These are phyloP conservation scores for Drosophila multiciliata DNA, from an alignment of 2,888 invertebrate species.

Conservation along the genomic window DNA sequence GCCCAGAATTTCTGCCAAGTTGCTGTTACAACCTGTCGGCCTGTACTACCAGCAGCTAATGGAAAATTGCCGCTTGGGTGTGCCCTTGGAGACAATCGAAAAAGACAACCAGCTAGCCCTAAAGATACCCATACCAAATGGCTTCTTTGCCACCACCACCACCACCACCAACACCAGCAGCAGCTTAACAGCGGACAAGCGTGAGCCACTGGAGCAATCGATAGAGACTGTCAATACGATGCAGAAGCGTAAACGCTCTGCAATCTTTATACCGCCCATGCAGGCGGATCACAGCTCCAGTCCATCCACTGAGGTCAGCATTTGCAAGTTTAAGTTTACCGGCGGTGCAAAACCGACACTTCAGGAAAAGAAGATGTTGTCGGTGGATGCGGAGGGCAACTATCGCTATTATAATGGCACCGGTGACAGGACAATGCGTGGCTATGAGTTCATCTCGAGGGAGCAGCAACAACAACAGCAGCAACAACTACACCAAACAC, in stretches of 20 bases:
- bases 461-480: conserved; percentile 88
- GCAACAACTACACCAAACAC: conserved; percentile 31
- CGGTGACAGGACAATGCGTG: conserved; percentile 88
- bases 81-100: conserved; percentile 83
- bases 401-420: conserved; percentile 95
- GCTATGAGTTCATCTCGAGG: conserved; percentile 91
- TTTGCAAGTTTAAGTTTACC: conserved; percentile 97
- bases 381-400: conserved; percentile 95
- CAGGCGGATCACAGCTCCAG: conserved; percentile 90
- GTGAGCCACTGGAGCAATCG: conserved; percentile 39
- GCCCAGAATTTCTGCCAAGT: conserved; percentile 82
- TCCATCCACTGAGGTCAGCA: conserved; percentile 93
- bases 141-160: conserved; percentile 64
- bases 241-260: conserved; percentile 88
- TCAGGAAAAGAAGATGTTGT: conserved; percentile 96
- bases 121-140: conserved; percentile 82
- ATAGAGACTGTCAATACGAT: conserved; percentile 62
- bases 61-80: conserved; percentile 85
- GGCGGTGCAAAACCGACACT: conserved; percentile 95
- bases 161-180: conserved; percentile 32
- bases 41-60: conserved; percentile 92
- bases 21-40: conserved; percentile 91
- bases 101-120: conserved; percentile 84
- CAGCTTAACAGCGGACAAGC: conserved; percentile 19
- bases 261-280: conserved; percentile 93